Conservation (phyloP, 2,888 invertebrate genomes). For the Lingula anatina region DNA sequence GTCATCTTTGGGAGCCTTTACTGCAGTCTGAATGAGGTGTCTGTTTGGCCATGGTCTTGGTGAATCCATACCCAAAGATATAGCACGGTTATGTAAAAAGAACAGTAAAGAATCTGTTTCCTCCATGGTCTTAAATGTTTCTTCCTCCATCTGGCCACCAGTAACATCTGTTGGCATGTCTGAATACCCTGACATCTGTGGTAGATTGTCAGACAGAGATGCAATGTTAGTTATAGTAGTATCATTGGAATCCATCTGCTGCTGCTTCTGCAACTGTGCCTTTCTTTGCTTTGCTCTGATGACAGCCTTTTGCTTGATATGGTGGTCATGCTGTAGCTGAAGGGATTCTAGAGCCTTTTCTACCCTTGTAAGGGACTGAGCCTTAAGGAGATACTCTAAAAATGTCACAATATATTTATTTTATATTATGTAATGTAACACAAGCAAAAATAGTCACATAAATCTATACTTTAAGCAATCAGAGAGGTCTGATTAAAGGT, state of each 20-base stretch:
- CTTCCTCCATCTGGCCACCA: too few relatives aligned
- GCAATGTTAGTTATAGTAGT: too few relatives aligned
- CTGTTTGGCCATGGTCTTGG: too few relatives aligned
- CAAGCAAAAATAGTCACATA: neutral
- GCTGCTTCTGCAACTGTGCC: neutral
- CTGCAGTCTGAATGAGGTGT: too few relatives aligned
- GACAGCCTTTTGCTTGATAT: conserved; percentile 60
- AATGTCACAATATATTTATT: conserved; percentile 1
- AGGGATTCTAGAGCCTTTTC: conserved; percentile 64
- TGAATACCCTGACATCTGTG: too few relatives aligned
- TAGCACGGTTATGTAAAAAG: conserved; percentile 20
- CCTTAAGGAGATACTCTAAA: conserved; percentile 60
- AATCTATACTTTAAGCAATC: neutral
- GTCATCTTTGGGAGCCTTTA: conserved; percentile 31
- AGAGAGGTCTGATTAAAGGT: neutral
- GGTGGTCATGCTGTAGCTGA: conserved; percentile 66
- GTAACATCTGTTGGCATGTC: too few relatives aligned
- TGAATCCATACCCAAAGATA: too few relatives aligned
- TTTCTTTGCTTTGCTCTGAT: conserved; percentile 18
- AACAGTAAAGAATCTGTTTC: conserved; percentile 36
- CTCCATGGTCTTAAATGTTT: conserved; percentile 25
- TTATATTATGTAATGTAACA: neutral
- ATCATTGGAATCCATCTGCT: neutral
- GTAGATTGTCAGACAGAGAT: too few relatives aligned
- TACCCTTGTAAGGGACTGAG: conserved; percentile 54